Evolutionary conservation across 2,888 invertebrate genomes (phyloP).

Genomic region (Dryocosmus kuriphilus): DNA sequence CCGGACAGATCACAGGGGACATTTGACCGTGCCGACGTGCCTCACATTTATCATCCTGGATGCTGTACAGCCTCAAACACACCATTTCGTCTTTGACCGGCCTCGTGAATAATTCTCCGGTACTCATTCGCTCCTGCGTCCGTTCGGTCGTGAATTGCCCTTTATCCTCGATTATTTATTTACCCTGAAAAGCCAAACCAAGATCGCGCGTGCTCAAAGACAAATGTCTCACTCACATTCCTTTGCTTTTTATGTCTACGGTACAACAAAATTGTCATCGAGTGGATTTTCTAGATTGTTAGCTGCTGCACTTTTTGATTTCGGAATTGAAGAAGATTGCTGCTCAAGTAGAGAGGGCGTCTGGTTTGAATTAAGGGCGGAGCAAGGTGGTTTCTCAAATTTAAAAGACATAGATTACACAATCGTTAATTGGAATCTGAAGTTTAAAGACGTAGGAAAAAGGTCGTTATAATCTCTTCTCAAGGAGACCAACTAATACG

Average conservation of each 20-base stretch:
- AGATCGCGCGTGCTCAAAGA: slow-evolving; percentile 52
- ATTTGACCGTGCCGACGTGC: slow-evolving; percentile 62
- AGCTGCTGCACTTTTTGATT: neutral
- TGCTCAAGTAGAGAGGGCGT: no score
- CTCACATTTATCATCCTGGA: slow-evolving; percentile 61
- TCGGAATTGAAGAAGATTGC: no score
- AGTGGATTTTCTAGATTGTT: neutral
- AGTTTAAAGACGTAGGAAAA: neutral
- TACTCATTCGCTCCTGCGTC: slow-evolving; percentile 46
- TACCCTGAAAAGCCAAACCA: slow-evolving; percentile 48
- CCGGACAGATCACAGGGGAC: slow-evolving; percentile 64
- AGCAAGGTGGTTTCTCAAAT: no score
- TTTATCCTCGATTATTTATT: slow-evolving; percentile 56
- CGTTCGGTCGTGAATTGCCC: slow-evolving; percentile 44
- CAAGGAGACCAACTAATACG: neutral
- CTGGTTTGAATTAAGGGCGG: no score
- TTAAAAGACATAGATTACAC: neutral
- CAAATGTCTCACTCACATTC: slow-evolving; percentile 35
- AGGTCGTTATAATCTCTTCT: neutral
- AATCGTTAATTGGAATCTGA: neutral
- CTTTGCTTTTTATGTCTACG: neutral
- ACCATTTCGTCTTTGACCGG: slow-evolving; percentile 48
- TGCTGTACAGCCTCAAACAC: slow-evolving; percentile 58
- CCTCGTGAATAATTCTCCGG: slow-evolving; percentile 54
- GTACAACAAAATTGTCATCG: slow-evolving; percentile 11